phyloP scores from a whole-genome alignment of 2,113 vertebrate species.

The Myrmophylax atrothorax region DNA sequence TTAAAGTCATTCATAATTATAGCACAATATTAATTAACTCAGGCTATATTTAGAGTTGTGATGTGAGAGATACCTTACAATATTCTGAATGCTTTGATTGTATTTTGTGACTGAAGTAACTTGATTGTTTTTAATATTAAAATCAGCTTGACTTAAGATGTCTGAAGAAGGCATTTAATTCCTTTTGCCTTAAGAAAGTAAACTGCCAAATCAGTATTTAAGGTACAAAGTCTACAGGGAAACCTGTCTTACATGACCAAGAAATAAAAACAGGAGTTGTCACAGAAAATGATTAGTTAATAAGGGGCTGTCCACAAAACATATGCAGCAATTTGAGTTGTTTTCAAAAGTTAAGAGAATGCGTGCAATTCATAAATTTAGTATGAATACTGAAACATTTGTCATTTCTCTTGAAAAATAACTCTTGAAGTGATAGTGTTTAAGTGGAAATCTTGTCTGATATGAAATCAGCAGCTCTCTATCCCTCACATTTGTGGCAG shows the following conservation, averaged over 20 bases:
- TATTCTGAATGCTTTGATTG: not conserved
- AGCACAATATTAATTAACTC: not conserved
- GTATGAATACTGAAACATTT: not conserved
- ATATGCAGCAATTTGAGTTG: not conserved
- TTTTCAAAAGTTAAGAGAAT: not conserved
- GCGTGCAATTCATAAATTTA: not conserved
- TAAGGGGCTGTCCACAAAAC: not conserved
- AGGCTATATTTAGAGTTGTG: not conserved
- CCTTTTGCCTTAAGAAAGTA: not conserved
- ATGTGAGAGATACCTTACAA: not conserved
- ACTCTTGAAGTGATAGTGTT: not conserved
- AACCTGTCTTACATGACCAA: not conserved
- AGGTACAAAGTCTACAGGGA: not conserved
- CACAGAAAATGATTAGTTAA: not conserved
- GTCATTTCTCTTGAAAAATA: not conserved
- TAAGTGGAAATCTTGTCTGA: not conserved
- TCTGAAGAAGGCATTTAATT: not conserved
- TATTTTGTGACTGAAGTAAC: not conserved
- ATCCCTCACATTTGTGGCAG: not conserved
- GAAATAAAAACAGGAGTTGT: constrained; percentile 7
- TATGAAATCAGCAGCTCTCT: not conserved
- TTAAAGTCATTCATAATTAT: not conserved
- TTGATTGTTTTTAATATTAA: not conserved
- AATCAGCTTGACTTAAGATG: not conserved
- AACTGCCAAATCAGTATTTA: not conserved